Percentiles rank a stretch among this genome's conserved stretches.
These are phyloP conservation scores for Crocallis elinguaria DNA, from an alignment of 2,888 invertebrate species.

Conservation along the genomic window DNA sequence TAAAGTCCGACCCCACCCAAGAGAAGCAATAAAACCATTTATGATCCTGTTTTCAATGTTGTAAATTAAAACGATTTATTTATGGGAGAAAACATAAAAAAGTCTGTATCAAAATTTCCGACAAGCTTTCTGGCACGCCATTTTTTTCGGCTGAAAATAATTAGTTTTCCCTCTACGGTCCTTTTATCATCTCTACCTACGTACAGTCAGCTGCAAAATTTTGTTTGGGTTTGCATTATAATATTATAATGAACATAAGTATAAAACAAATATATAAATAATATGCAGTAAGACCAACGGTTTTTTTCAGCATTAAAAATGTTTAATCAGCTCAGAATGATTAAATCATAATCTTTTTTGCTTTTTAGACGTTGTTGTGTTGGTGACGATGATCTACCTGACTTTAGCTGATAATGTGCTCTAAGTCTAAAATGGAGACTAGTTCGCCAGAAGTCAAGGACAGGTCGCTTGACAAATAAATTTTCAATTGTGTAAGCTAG, in stretches of 20 bases:
- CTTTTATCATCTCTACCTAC: constrained; percentile 32
- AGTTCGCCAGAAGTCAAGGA: no score
- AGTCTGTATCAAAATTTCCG: constrained; percentile 43
- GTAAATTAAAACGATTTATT: constrained; percentile 39
- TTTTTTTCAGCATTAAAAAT: no score
- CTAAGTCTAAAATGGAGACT: no score
- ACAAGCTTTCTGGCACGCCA: constrained; percentile 39
- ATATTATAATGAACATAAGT: no score
- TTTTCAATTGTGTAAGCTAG: no score
- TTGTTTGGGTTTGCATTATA: neutral
- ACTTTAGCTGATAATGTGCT: no score
- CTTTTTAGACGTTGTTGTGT: no score
- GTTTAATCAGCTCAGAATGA: no score
- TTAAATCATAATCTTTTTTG: no score
- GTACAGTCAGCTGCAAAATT: constrained; percentile 27
- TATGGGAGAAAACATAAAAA: constrained; percentile 40
- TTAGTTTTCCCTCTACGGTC: constrained; percentile 45
- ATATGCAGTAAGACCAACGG: no score
- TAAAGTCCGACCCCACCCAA: constrained; percentile 25
- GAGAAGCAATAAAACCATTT: constrained; percentile 38
- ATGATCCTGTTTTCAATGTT: constrained; percentile 34
- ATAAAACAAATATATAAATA: neutral
- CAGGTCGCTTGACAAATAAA: no score
- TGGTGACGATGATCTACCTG: no score
- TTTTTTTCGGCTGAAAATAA: constrained; percentile 44